Evolutionary conservation across 92 coral and sea anemone genomes (phyloP).

Genomic region (Zoanthus sansibaricus): DNA sequence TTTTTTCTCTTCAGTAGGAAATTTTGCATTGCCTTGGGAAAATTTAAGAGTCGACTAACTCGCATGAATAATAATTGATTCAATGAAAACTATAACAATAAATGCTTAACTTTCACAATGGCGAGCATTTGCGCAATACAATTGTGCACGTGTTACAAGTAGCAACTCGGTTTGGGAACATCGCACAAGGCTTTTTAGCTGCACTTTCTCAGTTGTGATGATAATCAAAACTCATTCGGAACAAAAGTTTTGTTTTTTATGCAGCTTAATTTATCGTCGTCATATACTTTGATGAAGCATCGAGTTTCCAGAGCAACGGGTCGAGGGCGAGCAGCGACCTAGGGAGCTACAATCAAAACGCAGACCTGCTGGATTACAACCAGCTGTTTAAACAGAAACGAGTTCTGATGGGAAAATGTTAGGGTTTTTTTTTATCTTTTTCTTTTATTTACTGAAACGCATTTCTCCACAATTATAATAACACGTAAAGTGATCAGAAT

Average conservation of each 20-base stretch:
- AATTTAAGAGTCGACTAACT: background rate
- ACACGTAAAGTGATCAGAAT: too few relatives aligned
- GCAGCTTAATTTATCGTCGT: background rate
- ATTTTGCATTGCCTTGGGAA: background rate
- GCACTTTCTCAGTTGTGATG: background rate
- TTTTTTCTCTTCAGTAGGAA: background rate
- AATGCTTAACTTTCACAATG: constrained; percentile 11
- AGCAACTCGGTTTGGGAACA: constrained; percentile 15
- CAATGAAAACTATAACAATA: constrained; percentile 19
- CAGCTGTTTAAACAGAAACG: constrained; percentile 28
- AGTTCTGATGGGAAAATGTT: too few relatives aligned
- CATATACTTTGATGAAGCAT: background rate
- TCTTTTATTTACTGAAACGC: too few relatives aligned
- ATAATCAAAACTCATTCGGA: background rate
- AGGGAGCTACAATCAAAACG: background rate
- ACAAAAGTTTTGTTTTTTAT: background rate
- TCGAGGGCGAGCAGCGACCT: background rate
- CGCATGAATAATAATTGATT: constrained; percentile 20
- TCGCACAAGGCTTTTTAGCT: background rate
- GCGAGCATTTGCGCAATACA: constrained; percentile 9
- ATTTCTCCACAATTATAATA: too few relatives aligned
- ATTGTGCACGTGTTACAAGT: constrained; percentile 25
- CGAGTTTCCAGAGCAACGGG: constrained; percentile 29
- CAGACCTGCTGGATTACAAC: constrained; percentile 7
- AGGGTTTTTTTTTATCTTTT: too few relatives aligned